Evolutionary conservation across 2,797 vertebrate species (phyloP), one percentile per base, ranked within the genome.

Genomic region (Gallinago solitaria): DNA sequence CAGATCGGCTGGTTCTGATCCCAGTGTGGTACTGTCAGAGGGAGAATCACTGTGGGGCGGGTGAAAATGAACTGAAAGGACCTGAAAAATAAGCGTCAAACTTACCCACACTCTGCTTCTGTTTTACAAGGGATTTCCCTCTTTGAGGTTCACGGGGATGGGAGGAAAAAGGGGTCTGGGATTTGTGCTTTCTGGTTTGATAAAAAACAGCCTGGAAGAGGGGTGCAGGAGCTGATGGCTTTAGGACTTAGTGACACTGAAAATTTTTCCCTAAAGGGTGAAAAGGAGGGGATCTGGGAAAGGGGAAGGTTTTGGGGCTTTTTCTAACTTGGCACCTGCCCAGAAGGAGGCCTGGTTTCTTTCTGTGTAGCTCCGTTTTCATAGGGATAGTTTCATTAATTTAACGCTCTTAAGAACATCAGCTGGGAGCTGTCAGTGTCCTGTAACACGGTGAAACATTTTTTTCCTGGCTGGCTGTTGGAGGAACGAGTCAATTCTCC

Each of bases 391-490:
- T 70, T 60, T 50, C 71, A 17, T 82, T 76, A 64, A 80, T 87
- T 64, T 73, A 91, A 87, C 0, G 13, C 93, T 93, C 89, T 89
- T 84, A 41, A 93, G 95, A 95, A 90, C 90, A 41, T 95, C 90
- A 96, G 94, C 96, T 94, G 90, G 91, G 96, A 93, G 91, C 93
- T 93, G 86, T 84, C 90, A 90, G 83, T 93, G 89, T 95, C 88
- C 94, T 96, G 91, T 96, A 95, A 96, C 86, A 77, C 3, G 74
- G 83, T 96, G 97, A 96, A 95, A 93, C 95, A 76, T 82, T 97
- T 95, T 95, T 95, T 96, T 97, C 95, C 96, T 97, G 97, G 95
- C 95, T 97, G 97, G 97, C 96, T 97, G 96, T 97, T 96, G 97
- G 97, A 97, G 96, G 97, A 97, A 97, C 96, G 74, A 97, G 95